Conservation (phyloP, 2,797 vertebrate genomes). For the Propithecus perrieri region DNA sequence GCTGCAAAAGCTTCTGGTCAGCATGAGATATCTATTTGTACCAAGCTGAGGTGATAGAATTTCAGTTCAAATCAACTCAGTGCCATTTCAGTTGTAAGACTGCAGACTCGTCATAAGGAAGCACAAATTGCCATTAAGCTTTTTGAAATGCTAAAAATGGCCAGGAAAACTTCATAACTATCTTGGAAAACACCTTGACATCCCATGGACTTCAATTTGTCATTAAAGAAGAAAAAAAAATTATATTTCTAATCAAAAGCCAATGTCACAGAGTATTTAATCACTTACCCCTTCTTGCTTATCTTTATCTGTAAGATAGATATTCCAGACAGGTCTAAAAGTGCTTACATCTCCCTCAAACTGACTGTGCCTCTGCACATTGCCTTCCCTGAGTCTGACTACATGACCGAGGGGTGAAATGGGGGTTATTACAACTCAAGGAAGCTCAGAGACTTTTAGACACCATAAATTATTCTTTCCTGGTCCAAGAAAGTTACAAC, state of each 20-base stretch:
- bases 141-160: conserved; percentile 3
- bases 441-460: background rate
- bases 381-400: background rate
- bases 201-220: background rate
- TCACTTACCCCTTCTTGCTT: background rate
- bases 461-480: background rate
- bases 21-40: background rate
- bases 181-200: conserved; percentile 8
- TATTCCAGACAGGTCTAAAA: background rate
- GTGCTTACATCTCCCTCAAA: background rate
- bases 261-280: background rate
- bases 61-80: background rate
- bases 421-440: background rate
- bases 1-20: background rate
- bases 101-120: background rate
- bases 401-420: background rate
- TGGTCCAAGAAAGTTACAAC: background rate
- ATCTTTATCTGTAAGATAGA: background rate
- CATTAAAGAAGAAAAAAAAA: conserved; percentile 33
- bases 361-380: background rate
- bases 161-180: background rate
- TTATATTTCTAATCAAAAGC: conserved; percentile 22
- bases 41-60: background rate
- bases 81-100: background rate
- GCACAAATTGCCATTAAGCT: background rate